Evolutionary conservation across 2,797 vertebrate genomes (phyloP), one percentile per base, ranked within the genome.

Genomic region (Lacerta viridis): DNA sequence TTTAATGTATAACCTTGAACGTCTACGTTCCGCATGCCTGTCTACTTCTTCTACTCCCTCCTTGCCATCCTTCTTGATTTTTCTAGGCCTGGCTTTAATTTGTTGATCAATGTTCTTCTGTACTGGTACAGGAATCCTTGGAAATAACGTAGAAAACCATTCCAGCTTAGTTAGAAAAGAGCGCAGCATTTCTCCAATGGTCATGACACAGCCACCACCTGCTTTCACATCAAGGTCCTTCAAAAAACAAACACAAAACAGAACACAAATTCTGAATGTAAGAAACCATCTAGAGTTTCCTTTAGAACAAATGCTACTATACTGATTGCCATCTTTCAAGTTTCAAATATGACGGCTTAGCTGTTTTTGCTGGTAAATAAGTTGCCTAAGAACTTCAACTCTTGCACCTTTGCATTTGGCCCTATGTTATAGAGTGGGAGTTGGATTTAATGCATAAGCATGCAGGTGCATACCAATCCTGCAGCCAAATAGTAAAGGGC

Each of bases 151-250:
- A 92, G 99, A 99, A 96, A 99, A 99, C 99, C 99, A 99, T 94
- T 99, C 99, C 78, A 99, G 97, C 93, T 99, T 99, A 94, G 99
- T 99, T 90, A 99, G 97, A 95, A 99, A 99, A 92, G 99, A 99
- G 82, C 99, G 98, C 59, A 99, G 97, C 99, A 99, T 99, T 95
- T 99, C 99, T 87, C 99, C 99, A 4, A 99, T 93, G 64, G 98
- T 98, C 99, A 99, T 99, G 66, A 99, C 97, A 4, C 99, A 99
- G 83, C 99, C 99, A 0, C 99, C 99, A 27, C 99, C 99, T 25
- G 99, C 99, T 94, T 99, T 99, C 94, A 99, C 99, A 74, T 99
- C 99, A 74, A 99, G 97, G 94, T 99, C 99, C 99, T 99, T 96
- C n/a, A 98, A 96, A 95, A 97, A 93, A 96, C 92, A 97, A 95